A percentile compares a stretch with the other conserved stretches of the same genome.
phyloP scores from a whole-genome alignment of 1,140 invertebrate genomes.

The Polyergus mexicanus region DNA sequence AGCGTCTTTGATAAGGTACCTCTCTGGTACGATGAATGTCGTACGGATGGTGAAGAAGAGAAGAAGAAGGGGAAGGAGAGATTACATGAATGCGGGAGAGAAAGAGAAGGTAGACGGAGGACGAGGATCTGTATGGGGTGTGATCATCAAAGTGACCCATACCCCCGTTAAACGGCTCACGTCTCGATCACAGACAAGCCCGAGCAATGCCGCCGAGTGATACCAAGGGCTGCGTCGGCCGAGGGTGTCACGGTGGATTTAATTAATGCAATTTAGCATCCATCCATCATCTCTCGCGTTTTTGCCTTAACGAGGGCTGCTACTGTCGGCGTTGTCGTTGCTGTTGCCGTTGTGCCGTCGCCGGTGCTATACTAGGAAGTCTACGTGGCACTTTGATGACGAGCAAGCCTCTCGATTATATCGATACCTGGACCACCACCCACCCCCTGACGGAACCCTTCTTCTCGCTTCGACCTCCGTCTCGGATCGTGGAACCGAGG shows the following conservation, averaged over 20 bases:
- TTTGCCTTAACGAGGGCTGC: slow-evolving; percentile 85
- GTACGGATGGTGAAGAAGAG: slow-evolving; percentile 5
- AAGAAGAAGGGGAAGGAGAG: not conserved
- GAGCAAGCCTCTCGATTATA: slow-evolving; percentile 79
- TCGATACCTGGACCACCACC: slow-evolving; percentile 79
- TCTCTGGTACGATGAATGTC: slow-evolving; percentile 20
- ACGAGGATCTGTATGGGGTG: slow-evolving; percentile 57
- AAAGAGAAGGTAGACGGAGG: not conserved
- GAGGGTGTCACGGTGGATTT: slow-evolving; percentile 85
- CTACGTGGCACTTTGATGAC: slow-evolving; percentile 83
- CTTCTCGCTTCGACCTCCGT: slow-evolving; percentile 40
- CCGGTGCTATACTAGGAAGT: slow-evolving; percentile 69
- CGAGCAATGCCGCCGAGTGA: slow-evolving; percentile 73
- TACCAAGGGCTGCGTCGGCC: slow-evolving; percentile 74
- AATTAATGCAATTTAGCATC: slow-evolving; percentile 87
- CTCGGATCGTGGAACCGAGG: slow-evolving; percentile 58
- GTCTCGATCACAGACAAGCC: slow-evolving; percentile 77
- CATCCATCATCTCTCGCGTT: slow-evolving; percentile 86
- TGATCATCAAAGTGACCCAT: slow-evolving; percentile 83
- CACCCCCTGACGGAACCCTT: slow-evolving; percentile 49
- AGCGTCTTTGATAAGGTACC: slow-evolving; percentile 49
- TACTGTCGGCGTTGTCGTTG: slow-evolving; percentile 36
- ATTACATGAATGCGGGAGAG: slow-evolving; percentile 19
- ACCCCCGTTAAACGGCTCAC: slow-evolving; percentile 79
- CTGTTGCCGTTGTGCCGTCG: slow-evolving; percentile 27